Base-by-base conservation (phyloP, 2,888 invertebrate genomes). In the Apeira syringaria region DNA sequence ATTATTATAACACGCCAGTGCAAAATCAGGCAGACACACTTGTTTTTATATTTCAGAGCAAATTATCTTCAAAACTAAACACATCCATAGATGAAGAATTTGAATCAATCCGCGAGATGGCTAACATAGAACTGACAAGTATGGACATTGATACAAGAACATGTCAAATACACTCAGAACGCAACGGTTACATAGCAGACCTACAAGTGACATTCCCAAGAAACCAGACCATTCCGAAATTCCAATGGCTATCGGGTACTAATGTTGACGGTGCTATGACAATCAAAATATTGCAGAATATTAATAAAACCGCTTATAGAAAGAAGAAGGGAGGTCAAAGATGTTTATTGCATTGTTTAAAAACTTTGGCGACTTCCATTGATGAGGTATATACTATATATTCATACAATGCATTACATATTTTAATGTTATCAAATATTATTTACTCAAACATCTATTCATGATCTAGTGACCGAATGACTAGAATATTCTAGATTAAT, bases 301-400 rank as follows among this genome's bases (percentile, higher is more conserved):
- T 98, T 20, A 95, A 94, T 60, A 94, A 93, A 73, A 94, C 95
- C 35, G 96, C 97, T 0, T 92, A 94, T 64, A 94, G 95, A 58
- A 93, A 96, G 63, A 96, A 97, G 1, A 94, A 94, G 53, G 95
- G 96, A 73, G 96, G 96, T 35, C 93, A 96, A 34, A 94, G 96
- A 22, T 98, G 98, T 74, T 82, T 98, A 36, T 94, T 98, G 73
- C 96, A 97, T 30, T 98, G 98, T 78, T 85, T 98, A 26, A 90
- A 90, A 64, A 87, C 88, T 15, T 70, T 90, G 46, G 86, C 86
- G 1, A 89, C 83, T 26, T 82, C 83, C 29, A 76, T 90, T 48
- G 89, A 90, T 68, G 90, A 90, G 78, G 90, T 90, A 74, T 48
- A 38, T 30, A 26, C n/a, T n/a, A n/a, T n/a, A n/a, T n/a, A n/a